Conservation (phyloP, 2,113 vertebrate genomes). For the Psittacula cyanocephala region DNA sequence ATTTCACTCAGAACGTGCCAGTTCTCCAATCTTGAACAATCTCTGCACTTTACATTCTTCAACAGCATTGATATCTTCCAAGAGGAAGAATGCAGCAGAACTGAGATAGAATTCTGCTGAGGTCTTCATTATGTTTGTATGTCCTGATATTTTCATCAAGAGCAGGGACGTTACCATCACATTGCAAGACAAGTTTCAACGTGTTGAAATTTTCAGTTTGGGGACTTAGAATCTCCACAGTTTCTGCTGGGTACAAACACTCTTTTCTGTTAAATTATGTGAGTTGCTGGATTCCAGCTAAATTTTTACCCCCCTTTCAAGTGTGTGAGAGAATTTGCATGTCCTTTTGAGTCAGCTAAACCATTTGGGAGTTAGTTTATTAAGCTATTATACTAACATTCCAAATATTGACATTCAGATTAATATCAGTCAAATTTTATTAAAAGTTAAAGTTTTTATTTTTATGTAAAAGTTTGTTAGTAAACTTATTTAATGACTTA, state of each 20-base stretch:
- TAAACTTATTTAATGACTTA: conserved; percentile 34
- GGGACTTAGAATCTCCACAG: not conserved
- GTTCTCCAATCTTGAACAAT: not conserved
- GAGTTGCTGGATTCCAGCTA: not conserved
- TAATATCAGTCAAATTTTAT: not conserved
- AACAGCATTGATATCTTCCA: not conserved
- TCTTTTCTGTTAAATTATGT: not conserved
- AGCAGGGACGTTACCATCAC: not conserved
- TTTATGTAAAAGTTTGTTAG: conserved; percentile 17
- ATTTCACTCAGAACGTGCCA: not conserved
- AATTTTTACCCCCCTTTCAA: not conserved
- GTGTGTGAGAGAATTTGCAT: not conserved
- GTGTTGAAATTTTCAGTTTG: not conserved
- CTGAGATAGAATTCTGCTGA: not conserved
- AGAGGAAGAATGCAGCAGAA: not conserved
- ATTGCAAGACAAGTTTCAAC: conserved; percentile 16
- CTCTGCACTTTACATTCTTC: not conserved
- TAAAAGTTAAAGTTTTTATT: not conserved
- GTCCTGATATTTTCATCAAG: not conserved
- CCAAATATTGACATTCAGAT: not conserved
- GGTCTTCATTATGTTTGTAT: not conserved
- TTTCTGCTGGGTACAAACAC: not conserved
- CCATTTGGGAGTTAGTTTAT: not conserved
- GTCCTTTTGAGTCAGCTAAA: not conserved
- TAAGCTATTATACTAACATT: conserved; percentile 20